Evolutionary conservation across 2,113 vertebrate genomes (phyloP).

Genomic region (Brachypteracias leptosomus): DNA sequence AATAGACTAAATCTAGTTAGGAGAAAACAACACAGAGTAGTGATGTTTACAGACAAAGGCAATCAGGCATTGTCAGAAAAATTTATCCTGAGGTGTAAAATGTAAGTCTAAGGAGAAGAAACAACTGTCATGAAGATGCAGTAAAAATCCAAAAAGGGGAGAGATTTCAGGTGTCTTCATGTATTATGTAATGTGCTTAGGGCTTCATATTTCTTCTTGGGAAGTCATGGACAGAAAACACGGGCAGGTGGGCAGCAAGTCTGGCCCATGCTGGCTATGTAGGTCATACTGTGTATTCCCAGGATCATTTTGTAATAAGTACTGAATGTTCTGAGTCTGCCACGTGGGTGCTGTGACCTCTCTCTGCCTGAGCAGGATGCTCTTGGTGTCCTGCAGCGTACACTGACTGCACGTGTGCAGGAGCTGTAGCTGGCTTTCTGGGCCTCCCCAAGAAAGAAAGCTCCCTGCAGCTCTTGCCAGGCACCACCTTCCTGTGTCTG

Average conservation of each 20-base stretch:
- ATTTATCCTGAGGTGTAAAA: neutral
- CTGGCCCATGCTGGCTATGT: neutral
- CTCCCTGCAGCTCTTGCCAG: neutral
- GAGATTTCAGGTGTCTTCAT: neutral
- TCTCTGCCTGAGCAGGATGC: neutral
- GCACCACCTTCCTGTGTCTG: neutral
- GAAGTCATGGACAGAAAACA: neutral
- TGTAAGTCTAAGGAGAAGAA: neutral
- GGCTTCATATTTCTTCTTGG: neutral
- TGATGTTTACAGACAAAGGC: neutral
- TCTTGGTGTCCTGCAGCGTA: neutral
- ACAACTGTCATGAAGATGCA: neutral
- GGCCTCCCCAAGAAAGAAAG: neutral
- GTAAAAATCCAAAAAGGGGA: neutral
- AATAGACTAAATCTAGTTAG: neutral
- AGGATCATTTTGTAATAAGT: neutral
- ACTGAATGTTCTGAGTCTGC: neutral
- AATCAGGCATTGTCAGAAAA: neutral
- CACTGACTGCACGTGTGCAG: accelerated
- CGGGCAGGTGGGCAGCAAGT: neutral
- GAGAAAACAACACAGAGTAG: neutral
- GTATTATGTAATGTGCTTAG: neutral
- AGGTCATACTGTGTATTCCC: neutral
- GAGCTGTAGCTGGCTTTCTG: neutral
- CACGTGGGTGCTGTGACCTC: accelerated